Percentiles rank a stretch among this genome's conserved stretches.
Evolutionary conservation across 2,888 invertebrate species (phyloP).

Genomic region (Oscheius sp.): DNA sequence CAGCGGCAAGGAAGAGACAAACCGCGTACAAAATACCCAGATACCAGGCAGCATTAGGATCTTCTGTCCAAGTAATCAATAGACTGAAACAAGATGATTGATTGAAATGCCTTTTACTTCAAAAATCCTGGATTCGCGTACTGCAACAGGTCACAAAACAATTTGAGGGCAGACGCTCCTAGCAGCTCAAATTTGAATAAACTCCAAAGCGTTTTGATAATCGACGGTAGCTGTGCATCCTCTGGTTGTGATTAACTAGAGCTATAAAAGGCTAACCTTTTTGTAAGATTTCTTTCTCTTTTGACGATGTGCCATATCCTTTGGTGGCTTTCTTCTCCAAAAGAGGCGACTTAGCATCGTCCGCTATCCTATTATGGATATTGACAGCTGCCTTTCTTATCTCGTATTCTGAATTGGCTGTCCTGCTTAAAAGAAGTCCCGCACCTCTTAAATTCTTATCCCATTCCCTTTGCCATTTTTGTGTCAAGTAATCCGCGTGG

Average conservation of each 20-base stretch:
- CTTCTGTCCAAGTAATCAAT: conserved; percentile 68
- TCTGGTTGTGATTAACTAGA: too few species aligned
- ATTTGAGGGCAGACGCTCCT: conserved; percentile 63
- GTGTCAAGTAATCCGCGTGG: conserved; percentile 56
- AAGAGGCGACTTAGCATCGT: neutral
- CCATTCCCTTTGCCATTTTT: conserved; percentile 62
- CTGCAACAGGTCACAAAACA: conserved; percentile 64
- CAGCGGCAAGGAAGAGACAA: conserved; percentile 60
- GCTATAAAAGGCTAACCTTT: too few species aligned
- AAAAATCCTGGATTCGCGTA: conserved; percentile 69
- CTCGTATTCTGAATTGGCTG: conserved; percentile 20
- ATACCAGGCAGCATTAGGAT: conserved; percentile 61
- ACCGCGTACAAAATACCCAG: conserved; percentile 64
- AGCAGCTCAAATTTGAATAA: conserved; percentile 68
- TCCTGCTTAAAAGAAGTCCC: neutral
- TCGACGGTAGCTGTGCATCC: conserved; percentile 55
- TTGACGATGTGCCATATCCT: conserved; percentile 20
- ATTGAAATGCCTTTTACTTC: conserved; percentile 50
- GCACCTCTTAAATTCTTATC: conserved; percentile 44
- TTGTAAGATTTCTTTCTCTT: neutral
- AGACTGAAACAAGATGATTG: conserved; percentile 44
- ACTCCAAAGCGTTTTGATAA: conserved; percentile 60
- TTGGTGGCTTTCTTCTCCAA: conserved; percentile 10
- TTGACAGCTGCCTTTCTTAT: conserved; percentile 15
- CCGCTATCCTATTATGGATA: neutral